Evolutionary conservation across 2,113 vertebrate species (phyloP).

Genomic region (Syngnathus scovelli): DNA sequence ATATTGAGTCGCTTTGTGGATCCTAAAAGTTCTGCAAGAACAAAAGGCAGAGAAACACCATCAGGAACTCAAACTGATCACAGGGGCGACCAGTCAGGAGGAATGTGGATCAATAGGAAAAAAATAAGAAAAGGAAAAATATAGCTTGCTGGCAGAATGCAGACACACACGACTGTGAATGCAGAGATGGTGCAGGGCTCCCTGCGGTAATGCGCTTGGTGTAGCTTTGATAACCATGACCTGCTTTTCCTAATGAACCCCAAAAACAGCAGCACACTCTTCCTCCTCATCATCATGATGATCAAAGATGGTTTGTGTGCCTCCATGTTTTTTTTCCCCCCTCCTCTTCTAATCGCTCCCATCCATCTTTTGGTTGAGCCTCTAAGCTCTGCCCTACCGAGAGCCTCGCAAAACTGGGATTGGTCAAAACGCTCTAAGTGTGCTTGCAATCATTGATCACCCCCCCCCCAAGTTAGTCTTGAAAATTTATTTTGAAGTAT

Average conservation of each 20-base stretch:
- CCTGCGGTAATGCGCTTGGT: neutral
- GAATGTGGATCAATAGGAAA: neutral
- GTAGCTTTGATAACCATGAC: conserved; percentile 1
- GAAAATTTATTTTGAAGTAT: neutral
- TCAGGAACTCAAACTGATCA: neutral
- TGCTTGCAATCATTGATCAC: too few species aligned
- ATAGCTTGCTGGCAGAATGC: neutral
- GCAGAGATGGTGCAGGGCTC: neutral
- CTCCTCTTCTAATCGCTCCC: neutral
- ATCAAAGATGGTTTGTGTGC: neutral
- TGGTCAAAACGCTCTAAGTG: neutral
- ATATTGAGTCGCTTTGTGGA: conserved; percentile 72
- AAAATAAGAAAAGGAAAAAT: neutral
- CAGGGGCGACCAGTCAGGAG: neutral
- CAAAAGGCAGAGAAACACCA: conserved; percentile 8
- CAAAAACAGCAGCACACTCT: neutral
- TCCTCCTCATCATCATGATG: neutral
- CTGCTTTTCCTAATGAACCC: conserved; percentile 1
- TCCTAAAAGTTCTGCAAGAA: conserved; percentile 69
- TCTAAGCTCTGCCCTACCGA: neutral
- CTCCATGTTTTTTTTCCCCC: neutral
- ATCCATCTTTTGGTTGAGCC: neutral
- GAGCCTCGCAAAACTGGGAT: neutral
- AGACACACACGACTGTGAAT: neutral
- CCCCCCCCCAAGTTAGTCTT: too few species aligned